These are phyloP conservation scores for Pterocles gutturalis DNA, from an alignment of 2,113 vertebrate species.

Conservation along the genomic window DNA sequence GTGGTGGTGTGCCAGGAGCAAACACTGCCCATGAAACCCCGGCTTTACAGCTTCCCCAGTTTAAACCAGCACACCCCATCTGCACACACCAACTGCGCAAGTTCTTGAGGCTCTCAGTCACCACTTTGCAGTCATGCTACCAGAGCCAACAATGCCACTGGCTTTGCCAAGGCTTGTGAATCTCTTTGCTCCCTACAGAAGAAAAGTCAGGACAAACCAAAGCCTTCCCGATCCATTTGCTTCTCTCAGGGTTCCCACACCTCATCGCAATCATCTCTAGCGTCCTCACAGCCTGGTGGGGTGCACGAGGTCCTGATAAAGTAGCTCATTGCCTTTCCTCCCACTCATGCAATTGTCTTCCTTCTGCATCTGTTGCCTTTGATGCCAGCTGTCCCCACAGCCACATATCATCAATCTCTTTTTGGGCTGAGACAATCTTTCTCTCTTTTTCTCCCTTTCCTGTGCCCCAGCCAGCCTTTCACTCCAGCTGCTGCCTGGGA, in stretches of 20 bases:
- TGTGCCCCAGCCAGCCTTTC: neutral
- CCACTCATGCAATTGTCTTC: neutral
- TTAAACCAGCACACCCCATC: neutral
- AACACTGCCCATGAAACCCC: neutral
- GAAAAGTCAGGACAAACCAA: neutral
- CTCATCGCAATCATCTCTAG: neutral
- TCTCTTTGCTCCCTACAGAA: neutral
- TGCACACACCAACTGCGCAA: neutral
- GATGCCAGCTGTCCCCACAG: neutral
- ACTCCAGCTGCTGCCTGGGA: neutral
- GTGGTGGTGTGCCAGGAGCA: rapidly evolving
- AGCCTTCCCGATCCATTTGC: neutral
- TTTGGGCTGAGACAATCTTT: neutral
- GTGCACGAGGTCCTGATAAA: neutral
- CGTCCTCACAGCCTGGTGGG: neutral
- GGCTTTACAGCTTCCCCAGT: neutral
- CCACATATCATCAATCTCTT: neutral
- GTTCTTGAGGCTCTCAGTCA: neutral
- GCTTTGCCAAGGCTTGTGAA: neutral
- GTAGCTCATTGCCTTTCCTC: neutral
- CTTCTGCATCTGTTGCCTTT: neutral
- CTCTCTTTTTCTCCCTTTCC: neutral
- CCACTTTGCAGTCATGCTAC: rapidly evolving
- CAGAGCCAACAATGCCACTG: neutral
- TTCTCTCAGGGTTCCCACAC: neutral